Base-by-base conservation (phyloP, 2,888 invertebrate species). In the Tethea ocularis region DNA sequence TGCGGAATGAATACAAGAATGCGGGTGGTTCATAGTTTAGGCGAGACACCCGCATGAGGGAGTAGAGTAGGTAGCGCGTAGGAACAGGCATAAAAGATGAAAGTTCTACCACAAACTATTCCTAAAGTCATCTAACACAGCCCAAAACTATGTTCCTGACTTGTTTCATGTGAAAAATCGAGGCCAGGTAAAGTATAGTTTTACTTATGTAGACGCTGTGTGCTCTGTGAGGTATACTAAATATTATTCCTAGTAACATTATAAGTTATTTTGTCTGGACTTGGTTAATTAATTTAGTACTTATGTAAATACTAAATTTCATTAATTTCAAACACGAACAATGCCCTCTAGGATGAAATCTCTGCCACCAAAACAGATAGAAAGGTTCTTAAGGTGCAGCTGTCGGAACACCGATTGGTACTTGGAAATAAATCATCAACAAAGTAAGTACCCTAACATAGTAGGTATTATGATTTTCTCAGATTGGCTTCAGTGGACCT, bases 81-180 rank as follows among this genome's bases (percentile, higher is more conserved):
- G 60, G 61, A 64, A 66, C 57, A 61, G 52, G 63, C 57, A 61
- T 61, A 71, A 61, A 58, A 54, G 51, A 41, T 57, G 33, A 64
- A 80, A 75, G 66, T 80, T 64, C 67, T 61, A 55, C 64, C 54
- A 33, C 60, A 62, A 77, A 77, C 77, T 80, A 78, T 77, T 70
- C 68, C 58, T 59, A 59, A 77, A 77, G 74, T 71, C 69, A 72
- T 80, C 73, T 66, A 66, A 75, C 73, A 70, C 66, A 68, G 65
- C 58, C 69, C 53, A 58, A 57, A 69, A 74, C 65, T 67, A 69
- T 71, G 65, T 60, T 61, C 57, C 46, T 22, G 20, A 54, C 36
- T 63, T 58, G 61, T 58, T 70, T 67, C 60, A 13, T 13, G 33
- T 33, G 20, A 11, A 53, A 29, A 53, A 29, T 29, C 2, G 7